Base-by-base conservation (phyloP, 2,888 invertebrate species). In the Hipparchia sbordonii region DNA sequence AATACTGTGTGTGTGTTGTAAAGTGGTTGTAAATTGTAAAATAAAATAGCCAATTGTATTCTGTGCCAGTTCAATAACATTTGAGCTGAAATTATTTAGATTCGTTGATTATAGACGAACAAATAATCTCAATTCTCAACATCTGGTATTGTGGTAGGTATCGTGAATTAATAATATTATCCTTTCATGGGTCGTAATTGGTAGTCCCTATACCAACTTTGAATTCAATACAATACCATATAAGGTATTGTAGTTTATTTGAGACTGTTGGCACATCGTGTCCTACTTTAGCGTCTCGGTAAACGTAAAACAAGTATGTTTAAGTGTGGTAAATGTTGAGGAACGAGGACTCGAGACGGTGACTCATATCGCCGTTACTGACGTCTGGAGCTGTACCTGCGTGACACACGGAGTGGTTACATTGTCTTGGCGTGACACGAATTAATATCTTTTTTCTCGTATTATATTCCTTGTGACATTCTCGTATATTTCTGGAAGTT, bases 141-240 rank as follows among this genome's bases (percentile, higher is more conserved):
- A 54, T 67, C 56, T 67, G 66, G 46, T 46, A 2, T 56, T 54
- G n/a, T 2, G n/a, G 5, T 5, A 6, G n/a, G 5, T 5, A 52
- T 12, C 52, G 12, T 52, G 12, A 52, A n/a, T 4, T 54, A n/a
- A 2, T n/a, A n/a, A 33, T 39, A 2, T 60, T 62, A 13, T 46
- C 62, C 62, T 62, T 46, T n/a, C 33, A 65, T 1, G 65, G 52
- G 33, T 23, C 23, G 23, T 23, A 23, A 23, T 23, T 23, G 23
- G 23, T 23, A 23, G 23, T 23, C 23, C 23, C 23, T 23, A 23
- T 23, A 23, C 23, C 23, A 23, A 54, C 23, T 57, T 46, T 48
- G 45, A 89, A 86, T 80, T 76, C 80, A 77, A 76, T 78, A 74
- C 80, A 77, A 76, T 78, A 74, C 92, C 92, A 73, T 91, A 75